A percentile compares a stretch with the other conserved stretches of the same genome.
phyloP scores from a whole-genome alignment of 2,113 vertebrate genomes.

The Delphinus delphis region DNA sequence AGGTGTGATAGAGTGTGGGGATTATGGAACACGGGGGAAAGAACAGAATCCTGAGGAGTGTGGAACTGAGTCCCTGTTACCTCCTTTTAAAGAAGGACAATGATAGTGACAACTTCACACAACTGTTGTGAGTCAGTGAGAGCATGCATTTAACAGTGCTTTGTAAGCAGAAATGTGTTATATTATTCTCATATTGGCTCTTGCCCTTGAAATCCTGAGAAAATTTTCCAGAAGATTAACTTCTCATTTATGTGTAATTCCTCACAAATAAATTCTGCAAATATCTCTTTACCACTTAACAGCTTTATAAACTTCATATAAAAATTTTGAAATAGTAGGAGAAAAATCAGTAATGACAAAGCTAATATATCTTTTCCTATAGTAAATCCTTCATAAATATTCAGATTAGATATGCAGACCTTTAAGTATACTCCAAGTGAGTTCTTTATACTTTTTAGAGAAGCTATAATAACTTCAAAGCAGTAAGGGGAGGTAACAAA shows the following conservation, averaged over 20 bases:
- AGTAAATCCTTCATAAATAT: conserved; percentile 52
- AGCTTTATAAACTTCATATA: conserved; percentile 55
- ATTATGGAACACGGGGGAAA: background rate
- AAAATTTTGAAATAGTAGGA: conserved; percentile 35
- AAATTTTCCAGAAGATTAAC: conserved; percentile 74
- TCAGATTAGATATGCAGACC: conserved; percentile 47
- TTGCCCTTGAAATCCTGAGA: conserved; percentile 49
- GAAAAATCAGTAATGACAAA: conserved; percentile 59
- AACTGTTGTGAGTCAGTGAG: background rate
- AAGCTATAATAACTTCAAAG: conserved; percentile 53
- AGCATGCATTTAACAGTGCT: background rate
- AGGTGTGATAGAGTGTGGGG: background rate
- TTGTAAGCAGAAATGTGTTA: conserved; percentile 31
- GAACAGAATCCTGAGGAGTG: background rate
- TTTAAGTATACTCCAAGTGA: conserved; percentile 49
- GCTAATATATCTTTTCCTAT: conserved; percentile 37
- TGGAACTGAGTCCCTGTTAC: background rate
- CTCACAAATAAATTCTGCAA: conserved; percentile 61
- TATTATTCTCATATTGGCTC: conserved; percentile 35
- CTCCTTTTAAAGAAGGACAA: background rate
- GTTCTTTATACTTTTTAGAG: conserved; percentile 34
- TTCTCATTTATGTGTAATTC: conserved; percentile 64
- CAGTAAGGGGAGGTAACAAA: conserved; percentile 46
- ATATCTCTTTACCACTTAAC: conserved; percentile 60
- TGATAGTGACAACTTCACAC: background rate